phyloP scores from a whole-genome alignment of 2,888 invertebrate genomes.

The Tetragnatha montana region DNA sequence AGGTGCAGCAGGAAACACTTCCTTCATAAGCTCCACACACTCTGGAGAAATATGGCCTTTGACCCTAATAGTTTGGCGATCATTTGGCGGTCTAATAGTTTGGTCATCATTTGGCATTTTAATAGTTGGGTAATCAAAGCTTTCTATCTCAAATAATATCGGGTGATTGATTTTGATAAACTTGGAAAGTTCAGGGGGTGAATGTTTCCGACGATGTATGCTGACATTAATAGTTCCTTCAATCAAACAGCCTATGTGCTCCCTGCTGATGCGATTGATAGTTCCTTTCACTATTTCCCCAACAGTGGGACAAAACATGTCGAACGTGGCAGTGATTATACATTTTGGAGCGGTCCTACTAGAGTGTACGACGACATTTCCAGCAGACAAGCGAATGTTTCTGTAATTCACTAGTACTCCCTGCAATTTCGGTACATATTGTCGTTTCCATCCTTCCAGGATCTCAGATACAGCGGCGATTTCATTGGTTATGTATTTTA shows the following conservation, averaged over 20 bases:
- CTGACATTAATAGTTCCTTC: slow-evolving; percentile 39
- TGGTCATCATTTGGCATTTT: too few species aligned
- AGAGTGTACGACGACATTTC: not conserved
- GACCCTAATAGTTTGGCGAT: slow-evolving; percentile 21
- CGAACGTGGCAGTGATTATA: slow-evolving; percentile 43
- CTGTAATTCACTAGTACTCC: slow-evolving; percentile 52
- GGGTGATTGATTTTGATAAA: slow-evolving; percentile 18
- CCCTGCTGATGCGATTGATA: slow-evolving; percentile 48
- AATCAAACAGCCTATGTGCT: slow-evolving; percentile 52
- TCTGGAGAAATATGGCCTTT: slow-evolving; percentile 38
- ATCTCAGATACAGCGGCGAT: slow-evolving; percentile 20
- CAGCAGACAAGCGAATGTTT: slow-evolving; percentile 27
- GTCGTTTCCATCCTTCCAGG: slow-evolving; percentile 60
- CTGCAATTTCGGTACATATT: slow-evolving; percentile 29
- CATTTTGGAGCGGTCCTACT: slow-evolving; percentile 1
- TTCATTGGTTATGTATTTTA: slow-evolving; percentile 19
- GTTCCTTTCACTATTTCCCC: slow-evolving; percentile 55
- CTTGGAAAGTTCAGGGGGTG: not conserved
- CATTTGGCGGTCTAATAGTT: too few species aligned
- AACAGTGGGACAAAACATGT: slow-evolving; percentile 47
- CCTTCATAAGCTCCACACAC: slow-evolving; percentile 41
- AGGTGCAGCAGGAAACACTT: not conserved
- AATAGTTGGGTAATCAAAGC: slow-evolving; percentile 11
- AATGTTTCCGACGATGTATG: not conserved
- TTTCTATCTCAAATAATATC: slow-evolving; percentile 52